Evolutionary conservation across 1,140 invertebrate species (phyloP).

Genomic region (Reticulitermes speratus): DNA sequence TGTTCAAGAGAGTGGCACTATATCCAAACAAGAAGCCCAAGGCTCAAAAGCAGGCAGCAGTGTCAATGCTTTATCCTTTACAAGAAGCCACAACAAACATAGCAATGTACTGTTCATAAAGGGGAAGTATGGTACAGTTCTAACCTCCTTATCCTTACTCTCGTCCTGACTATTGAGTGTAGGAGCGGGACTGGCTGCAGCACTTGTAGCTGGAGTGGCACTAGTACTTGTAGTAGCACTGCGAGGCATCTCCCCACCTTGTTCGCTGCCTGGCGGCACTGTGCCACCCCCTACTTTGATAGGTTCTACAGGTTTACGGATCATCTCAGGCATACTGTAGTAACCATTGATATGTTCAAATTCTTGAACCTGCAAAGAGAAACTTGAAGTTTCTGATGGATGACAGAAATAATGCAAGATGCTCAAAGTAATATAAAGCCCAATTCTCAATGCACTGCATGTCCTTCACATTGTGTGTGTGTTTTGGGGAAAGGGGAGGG

Average conservation of each 20-base stretch:
- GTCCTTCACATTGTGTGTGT: not conserved
- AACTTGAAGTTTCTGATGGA: not conserved
- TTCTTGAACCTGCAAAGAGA: conserved; percentile 71
- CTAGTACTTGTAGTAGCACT: conserved; percentile 58
- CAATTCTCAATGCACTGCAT: not conserved
- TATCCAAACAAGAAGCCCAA: not conserved
- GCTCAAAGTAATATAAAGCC: not conserved
- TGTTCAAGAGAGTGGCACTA: too few relatives aligned
- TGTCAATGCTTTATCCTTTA: not conserved
- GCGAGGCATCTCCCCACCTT: conserved; percentile 39
- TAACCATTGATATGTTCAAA: conserved; percentile 98
- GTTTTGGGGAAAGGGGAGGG: too few relatives aligned
- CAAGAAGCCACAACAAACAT: not conserved
- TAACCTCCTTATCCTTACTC: conserved; percentile 48
- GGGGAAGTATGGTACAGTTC: too few relatives aligned
- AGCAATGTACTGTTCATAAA: conserved; percentile 23
- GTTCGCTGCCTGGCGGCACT: conserved; percentile 40
- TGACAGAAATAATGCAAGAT: not conserved
- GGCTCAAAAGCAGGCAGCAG: not conserved
- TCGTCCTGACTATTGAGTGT: conserved; percentile 46
- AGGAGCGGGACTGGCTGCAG: conserved; percentile 65
- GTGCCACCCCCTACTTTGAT: conserved; percentile 44
- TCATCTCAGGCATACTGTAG: conserved; percentile 94
- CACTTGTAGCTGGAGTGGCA: conserved; percentile 66
- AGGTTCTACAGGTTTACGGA: conserved; percentile 75